Conservation (phyloP, 2,888 invertebrate species). For the Drosophila longiperda region DNA sequence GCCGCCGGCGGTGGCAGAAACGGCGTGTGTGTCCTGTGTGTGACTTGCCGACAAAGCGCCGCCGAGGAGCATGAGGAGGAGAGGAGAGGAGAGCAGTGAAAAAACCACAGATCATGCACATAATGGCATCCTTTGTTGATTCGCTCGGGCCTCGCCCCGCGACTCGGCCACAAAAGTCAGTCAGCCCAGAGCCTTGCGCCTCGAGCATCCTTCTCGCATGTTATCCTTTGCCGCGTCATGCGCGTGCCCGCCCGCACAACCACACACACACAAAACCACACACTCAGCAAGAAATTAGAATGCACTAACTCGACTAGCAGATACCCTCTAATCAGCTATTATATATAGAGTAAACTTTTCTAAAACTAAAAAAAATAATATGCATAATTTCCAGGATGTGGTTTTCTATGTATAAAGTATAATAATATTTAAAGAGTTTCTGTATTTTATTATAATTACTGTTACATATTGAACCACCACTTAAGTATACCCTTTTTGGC, state of each 20-base stretch:
- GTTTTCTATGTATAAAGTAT: background rate
- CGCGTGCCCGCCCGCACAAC: constrained; percentile 62
- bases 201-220: constrained; percentile 38
- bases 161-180: constrained; percentile 29
- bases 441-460: background rate
- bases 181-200: constrained; percentile 4
- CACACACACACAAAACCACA: constrained; percentile 1
- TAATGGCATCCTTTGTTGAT: constrained; percentile 73
- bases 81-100: constrained; percentile 7
- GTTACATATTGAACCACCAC: background rate
- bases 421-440: background rate
- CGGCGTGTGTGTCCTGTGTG: constrained; percentile 58
- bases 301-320: background rate
- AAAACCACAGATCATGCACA: constrained; percentile 79
- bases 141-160: constrained; percentile 11
- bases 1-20: constrained; percentile 44
- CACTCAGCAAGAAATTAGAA: background rate
- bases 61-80: constrained; percentile 26
- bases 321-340: background rate
- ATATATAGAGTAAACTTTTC: background rate
- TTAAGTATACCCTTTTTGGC: background rate
- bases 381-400: background rate
- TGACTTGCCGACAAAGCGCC: constrained; percentile 76
- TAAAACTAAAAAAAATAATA: background rate
- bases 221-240: constrained; percentile 67